Base-by-base conservation (phyloP, 2,113 vertebrate genomes). In the Melospiza melodia region DNA sequence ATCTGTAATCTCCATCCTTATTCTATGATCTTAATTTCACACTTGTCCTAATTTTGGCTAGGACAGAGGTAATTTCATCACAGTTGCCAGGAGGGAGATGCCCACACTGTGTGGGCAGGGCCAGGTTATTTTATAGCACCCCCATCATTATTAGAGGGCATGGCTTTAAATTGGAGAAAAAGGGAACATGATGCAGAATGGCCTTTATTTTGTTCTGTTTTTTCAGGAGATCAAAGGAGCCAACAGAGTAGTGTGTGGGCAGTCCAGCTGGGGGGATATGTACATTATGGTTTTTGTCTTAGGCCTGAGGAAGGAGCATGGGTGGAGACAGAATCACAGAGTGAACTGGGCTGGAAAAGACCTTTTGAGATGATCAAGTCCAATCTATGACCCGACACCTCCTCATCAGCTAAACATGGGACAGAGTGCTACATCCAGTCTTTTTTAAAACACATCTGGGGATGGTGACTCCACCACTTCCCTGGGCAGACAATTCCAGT, bases 61-160 rank as follows among this genome's bases (percentile, higher is more conserved):
- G 25, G 35, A 35, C 16, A 43, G 43, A 20, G 24, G 43, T 58
- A 35, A 76, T 76, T 75, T 67, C 52, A 43, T 49, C 12, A 11
- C 11, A 3, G 5, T 59, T 76, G 8, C 31, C 21, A 10, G 37
- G 52, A 67, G 25, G 25, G 18, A 35, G 20, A 57, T 51, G 31
- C 17, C 59, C 41, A 41, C 41, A 35, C 13, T 59, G 21, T 67
- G 25, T 67, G 20, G 62, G 10, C 35, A 43, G 24, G 30, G 11
- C 49, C 18, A 39, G 19, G 19, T 74, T 66, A 12, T 57, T 41
- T 66, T 48, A n/a, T 12, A 15, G n/a, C 19, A 19, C 2, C 4
- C 5, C 14, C 5, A 9, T 59, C 31, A 21, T 59, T 17, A 21
- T 17, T 43, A 35, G 44, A 18, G 51, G 15, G 13, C 0, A 0